Percentiles rank a stretch among this genome's conserved stretches.
Conservation (phyloP, 37 sponge, comb jelly and placozoan genomes). For the Diacarnus erythraeanus region DNA sequence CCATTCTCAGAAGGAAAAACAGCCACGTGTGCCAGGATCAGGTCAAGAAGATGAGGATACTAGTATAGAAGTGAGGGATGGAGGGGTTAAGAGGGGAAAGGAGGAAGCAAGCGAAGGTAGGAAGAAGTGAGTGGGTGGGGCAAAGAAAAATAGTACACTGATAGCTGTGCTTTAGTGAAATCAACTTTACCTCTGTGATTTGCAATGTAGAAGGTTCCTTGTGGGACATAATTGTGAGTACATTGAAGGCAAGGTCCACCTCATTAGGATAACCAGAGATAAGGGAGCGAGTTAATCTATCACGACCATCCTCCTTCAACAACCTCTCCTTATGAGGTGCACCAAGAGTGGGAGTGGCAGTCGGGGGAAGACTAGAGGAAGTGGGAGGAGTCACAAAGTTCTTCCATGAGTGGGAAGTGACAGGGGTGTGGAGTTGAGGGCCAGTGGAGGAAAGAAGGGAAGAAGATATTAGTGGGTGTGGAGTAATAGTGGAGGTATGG, state of each 20-base stretch:
- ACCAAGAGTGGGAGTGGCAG: neutral
- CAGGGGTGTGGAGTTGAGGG: neutral
- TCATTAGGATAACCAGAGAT: constrained; percentile 83
- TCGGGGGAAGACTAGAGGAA: neutral
- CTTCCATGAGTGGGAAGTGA: neutral
- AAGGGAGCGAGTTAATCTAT: constrained; percentile 55
- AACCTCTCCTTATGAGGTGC: neutral
- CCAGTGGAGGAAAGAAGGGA: constrained; percentile 8
- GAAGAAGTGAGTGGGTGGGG: too few species aligned
- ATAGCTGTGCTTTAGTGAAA: neutral
- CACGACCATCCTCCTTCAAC: neutral
- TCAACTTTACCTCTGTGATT: constrained; percentile 17
- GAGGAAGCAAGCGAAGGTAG: too few species aligned
- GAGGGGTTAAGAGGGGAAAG: too few species aligned
- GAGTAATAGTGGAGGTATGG: neutral
- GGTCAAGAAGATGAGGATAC: constrained; percentile 51
- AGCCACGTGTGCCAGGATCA: constrained; percentile 75
- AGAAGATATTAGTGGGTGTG: constrained; percentile 4
- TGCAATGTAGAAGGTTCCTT: neutral
- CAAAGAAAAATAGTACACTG: too few species aligned
- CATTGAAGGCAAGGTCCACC: constrained; percentile 81
- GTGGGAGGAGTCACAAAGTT: neutral
- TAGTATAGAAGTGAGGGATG: constrained; percentile 2
- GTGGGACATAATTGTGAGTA: constrained; percentile 54
- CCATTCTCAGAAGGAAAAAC: constrained; percentile 35